Evolutionary conservation across 2,888 invertebrate species (phyloP).

Genomic region (Frankliniella fusca): DNA sequence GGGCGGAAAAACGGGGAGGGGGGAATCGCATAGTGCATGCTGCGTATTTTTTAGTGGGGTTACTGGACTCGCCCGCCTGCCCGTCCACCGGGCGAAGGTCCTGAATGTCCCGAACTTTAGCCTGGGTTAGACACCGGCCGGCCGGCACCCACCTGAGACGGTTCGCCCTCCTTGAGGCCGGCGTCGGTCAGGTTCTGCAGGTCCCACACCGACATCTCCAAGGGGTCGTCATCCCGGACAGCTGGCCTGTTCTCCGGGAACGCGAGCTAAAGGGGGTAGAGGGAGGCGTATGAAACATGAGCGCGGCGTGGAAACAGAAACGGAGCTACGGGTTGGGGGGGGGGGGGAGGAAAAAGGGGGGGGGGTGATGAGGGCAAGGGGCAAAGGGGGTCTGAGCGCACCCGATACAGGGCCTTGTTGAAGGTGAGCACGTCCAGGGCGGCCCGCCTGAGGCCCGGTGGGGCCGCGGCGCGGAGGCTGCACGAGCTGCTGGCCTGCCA

Average conservation of each 20-base stretch:
- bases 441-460: background rate
- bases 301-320: too few species aligned
- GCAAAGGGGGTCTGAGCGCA: background rate
- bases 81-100: too few species aligned
- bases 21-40: too few species aligned
- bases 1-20: too few species aligned
- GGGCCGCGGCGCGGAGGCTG: background rate
- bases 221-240: background rate
- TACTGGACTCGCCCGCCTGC: too few species aligned
- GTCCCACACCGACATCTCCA: slow-evolving; percentile 31
- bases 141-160: too few species aligned
- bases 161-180: background rate
- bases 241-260: slow-evolving; percentile 20
- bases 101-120: too few species aligned
- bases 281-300: background rate
- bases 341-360: too few species aligned
- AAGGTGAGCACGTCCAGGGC: slow-evolving; percentile 13
- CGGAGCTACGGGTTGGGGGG: too few species aligned
- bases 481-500: background rate
- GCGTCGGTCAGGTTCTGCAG: slow-evolving; percentile 28
- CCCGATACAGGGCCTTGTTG: slow-evolving; percentile 24
- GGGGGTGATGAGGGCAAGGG: too few species aligned
- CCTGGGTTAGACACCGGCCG: too few species aligned
- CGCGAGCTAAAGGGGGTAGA: slow-evolving; percentile 17
- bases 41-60: too few species aligned